Base-by-base conservation (phyloP, 1,140 invertebrate genomes). In the Drosophila varians region DNA sequence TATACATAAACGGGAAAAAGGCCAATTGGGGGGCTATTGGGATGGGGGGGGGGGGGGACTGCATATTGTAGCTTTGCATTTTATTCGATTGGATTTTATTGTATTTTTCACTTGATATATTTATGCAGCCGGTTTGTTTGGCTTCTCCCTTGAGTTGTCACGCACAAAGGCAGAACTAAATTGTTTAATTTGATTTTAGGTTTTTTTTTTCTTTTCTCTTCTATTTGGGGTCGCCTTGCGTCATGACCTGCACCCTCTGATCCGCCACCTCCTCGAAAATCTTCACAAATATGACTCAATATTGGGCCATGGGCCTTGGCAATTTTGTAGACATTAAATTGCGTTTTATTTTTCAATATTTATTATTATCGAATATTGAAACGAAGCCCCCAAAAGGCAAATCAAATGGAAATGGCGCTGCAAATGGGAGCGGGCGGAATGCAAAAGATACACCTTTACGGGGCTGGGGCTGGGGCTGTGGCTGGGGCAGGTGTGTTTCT, bases 251-350 rank as follows among this genome's bases (percentile, higher is more conserved):
- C 57, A 54, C 57, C 52, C 51, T 28, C 36, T 38, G 28, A 52
- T 34, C 38, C 21, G n/a, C 16, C 19, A 28, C 62, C 74, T 60
- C 74, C 49, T 38, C 25, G 14, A 43, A 11, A 79, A 79, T n/a
- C n/a, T n/a, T n/a, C n/a, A n/a, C n/a, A n/a, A n/a, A n/a, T n/a
- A 83, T 84, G 80, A 84, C 82, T 86, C 79, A 79, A 84, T 83
- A 78, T 52, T 21, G 8, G 18, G 38, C n/a, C 58, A 38, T 55
- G 54, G 40, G 52, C 74, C 74, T 60, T 55, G 60, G 52, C 79
- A 65, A 78, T 71, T 68, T 74, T 38, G 52, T 62, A 62, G 56
- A 57, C 61, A 86, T 84, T 84, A 86, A 84, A 84, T 84, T 84
- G 76, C 79, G 79, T 84, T 87, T 84, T 82, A 74, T 74, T 87